phyloP scores from a whole-genome alignment of 2,797 vertebrate genomes.

The Micropoecilia bifurca region DNA sequence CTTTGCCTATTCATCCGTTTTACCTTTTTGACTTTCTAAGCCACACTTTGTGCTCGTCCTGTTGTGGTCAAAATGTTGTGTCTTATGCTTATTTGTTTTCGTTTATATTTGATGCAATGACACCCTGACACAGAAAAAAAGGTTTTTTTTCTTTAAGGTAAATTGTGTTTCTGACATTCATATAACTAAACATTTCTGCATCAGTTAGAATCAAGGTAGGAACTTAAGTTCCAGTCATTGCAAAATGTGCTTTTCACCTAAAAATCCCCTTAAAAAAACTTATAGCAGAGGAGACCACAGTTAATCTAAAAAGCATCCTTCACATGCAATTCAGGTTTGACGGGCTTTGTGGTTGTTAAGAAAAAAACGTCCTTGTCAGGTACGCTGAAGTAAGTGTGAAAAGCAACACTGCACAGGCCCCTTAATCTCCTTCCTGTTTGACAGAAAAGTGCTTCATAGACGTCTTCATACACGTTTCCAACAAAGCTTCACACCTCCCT shows the following conservation, averaged over 20 bases:
- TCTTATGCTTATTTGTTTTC: background rate
- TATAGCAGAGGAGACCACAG: background rate
- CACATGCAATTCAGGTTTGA: background rate
- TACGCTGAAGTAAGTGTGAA: background rate
- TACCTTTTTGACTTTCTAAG: background rate
- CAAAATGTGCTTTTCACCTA: background rate
- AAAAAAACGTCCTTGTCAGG: background rate
- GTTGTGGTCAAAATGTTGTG: background rate
- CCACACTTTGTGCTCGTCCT: background rate
- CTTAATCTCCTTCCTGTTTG: background rate
- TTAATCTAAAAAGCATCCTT: background rate
- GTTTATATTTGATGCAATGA: background rate
- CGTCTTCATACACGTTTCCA: background rate
- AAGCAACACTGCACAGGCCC: background rate
- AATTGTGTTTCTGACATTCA: background rate
- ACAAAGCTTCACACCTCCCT: background rate
- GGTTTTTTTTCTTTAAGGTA: background rate
- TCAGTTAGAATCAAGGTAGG: background rate
- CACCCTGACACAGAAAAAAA: background rate
- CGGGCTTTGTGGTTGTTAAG: background rate
- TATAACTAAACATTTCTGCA: background rate
- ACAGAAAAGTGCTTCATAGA: background rate
- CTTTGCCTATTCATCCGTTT: background rate
- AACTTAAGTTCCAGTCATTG: background rate
- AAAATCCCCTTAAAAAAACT: background rate